These are phyloP conservation scores for Mus minutoides DNA, from an alignment of 2,797 vertebrate species.

Conservation along the genomic window DNA sequence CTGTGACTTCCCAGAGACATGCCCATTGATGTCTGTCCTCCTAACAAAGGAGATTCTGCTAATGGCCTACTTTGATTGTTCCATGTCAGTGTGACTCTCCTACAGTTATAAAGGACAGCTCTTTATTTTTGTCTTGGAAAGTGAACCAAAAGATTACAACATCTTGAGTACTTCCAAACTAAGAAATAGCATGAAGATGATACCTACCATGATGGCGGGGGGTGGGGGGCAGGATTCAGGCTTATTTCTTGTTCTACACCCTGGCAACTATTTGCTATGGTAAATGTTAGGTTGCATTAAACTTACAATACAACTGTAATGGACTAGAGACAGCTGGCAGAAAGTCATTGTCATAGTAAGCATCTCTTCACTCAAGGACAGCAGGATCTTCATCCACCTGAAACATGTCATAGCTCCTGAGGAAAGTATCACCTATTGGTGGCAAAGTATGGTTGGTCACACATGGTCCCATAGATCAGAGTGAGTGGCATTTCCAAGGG, in stretches of 20 bases:
- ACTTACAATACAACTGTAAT: neutral
- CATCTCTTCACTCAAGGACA: neutral
- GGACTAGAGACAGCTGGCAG: neutral
- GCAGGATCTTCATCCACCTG: neutral
- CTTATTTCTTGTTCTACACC: neutral
- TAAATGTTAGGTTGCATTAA: neutral
- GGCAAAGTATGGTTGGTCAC: neutral
- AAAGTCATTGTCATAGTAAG: conserved; percentile 11
- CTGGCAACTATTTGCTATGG: neutral
- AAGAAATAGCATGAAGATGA: neutral
- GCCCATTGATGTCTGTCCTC: conserved; percentile 38
- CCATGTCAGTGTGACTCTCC: conserved; percentile 41
- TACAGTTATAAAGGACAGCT: neutral
- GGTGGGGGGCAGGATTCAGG: neutral
- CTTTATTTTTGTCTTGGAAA: conserved; percentile 59
- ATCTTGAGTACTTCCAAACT: neutral
- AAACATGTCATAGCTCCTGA: neutral
- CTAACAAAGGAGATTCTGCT: conserved; percentile 53
- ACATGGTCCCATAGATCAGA: neutral
- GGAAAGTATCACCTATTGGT: neutral
- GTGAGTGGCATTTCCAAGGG: neutral
- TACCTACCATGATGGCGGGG: too few species aligned
- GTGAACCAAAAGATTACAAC: neutral
- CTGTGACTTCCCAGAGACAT: conserved; percentile 1
- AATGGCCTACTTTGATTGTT: conserved; percentile 32